Evolutionary conservation across 1,140 invertebrate genomes (phyloP), one percentile per base, ranked within the genome.

Genomic region (Leguminivora glycinivorella): DNA sequence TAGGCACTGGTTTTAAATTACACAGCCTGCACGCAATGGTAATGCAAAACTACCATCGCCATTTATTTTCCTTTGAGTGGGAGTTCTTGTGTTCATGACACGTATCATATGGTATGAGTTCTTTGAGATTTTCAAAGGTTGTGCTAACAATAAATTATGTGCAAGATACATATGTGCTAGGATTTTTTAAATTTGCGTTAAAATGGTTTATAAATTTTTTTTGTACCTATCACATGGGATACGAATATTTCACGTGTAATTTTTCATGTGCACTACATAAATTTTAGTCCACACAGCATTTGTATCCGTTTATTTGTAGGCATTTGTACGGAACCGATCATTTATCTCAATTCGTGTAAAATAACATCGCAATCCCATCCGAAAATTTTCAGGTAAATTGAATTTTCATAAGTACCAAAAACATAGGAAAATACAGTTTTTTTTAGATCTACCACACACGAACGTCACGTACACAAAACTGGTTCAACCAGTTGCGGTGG

Each of bases 381-480:
- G 5, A 12, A 43, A 43, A 43, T 43, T 43, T 17, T 17, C 14
- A 2, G 3, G 4, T 1, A 43, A 43, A 43, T 43, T 17, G 40
- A 6, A n/a, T 43, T 43, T n/a, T n/a, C 40, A 43, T 43, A 43
- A 4, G 14, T 12, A 43, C 34, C 4, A 43, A 43, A n/a, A 43
- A 43, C 40, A 43, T 43, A n/a, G n/a, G n/a, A n/a, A 17, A 40
- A 43, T 0, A 17, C 14, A n/a, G n/a, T 22, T 52, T 22, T 10
- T 40, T 52, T 5, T 52, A 22, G 47, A 52, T 52, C 19, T 9
- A 9, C 17, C 58, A 29, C 68, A 38, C 52, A 43, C 69, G 71
- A 43, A 71, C 56, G 73, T 73, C 78, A 80, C 74, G 72, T 76
- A 74, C 67, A 40, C 60, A 71, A 68, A 70, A 70, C 63, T 71